phyloP scores from a whole-genome alignment of 35 echinoderm and acorn worm species.

The Hemicentrotus pulcherrimus region DNA sequence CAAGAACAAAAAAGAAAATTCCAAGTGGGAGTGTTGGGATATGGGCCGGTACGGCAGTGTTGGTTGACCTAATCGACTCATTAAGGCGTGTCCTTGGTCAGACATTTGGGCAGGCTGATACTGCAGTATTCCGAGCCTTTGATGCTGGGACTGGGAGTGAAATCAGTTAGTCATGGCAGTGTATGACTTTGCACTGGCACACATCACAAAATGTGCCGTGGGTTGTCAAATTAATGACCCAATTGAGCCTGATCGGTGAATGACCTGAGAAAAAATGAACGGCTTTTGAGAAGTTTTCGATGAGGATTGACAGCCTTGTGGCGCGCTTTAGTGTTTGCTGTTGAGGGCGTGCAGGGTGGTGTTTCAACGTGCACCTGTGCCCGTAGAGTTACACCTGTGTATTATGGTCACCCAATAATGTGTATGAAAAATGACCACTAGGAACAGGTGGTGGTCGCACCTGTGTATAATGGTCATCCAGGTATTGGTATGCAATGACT shows the following conservation, averaged over 20 bases:
- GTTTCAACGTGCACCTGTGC: neutral
- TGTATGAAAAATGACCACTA: neutral
- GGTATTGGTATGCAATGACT: neutral
- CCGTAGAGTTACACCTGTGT: neutral
- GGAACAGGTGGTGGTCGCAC: neutral
- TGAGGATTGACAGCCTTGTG: neutral
- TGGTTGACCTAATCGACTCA: conserved; percentile 24
- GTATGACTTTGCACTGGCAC: conserved; percentile 37
- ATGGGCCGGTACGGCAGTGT: neutral
- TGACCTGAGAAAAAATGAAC: conserved; percentile 18
- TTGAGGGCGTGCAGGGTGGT: neutral
- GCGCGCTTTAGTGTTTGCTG: neutral
- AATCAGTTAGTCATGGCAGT: conserved; percentile 39
- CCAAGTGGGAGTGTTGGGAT: neutral
- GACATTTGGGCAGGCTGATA: conserved; percentile 6
- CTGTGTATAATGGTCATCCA: neutral
- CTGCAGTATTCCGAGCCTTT: neutral
- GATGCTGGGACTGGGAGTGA: neutral
- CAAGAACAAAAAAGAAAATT: neutral
- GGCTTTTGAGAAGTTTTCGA: neutral
- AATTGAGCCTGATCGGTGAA: conserved; percentile 4
- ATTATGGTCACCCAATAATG: neutral
- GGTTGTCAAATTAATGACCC: conserved; percentile 10
- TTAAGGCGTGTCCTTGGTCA: conserved; percentile 25
- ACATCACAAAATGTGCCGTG: conserved; percentile 6